Percentiles rank a stretch among this genome's conserved stretches.
Conservation (phyloP, 2,797 vertebrate genomes). For the Megaceryle alcyon region DNA sequence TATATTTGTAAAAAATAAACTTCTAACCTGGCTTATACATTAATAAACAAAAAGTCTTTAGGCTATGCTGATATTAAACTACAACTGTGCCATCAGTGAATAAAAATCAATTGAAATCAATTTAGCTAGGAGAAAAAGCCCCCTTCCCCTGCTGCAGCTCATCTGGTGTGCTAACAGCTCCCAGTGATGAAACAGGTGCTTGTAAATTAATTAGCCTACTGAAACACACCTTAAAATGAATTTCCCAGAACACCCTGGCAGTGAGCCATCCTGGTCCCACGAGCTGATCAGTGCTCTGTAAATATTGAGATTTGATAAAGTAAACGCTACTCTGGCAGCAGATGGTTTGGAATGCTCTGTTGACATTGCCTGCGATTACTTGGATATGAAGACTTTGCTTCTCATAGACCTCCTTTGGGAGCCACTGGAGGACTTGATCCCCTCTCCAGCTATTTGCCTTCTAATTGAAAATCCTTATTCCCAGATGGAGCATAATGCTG, state of each 20-base stretch:
- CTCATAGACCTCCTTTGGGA: conserved; percentile 81
- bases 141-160: conserved; percentile 77
- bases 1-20: conserved; percentile 28
- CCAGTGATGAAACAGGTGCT: conserved; percentile 88
- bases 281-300: conserved; percentile 90
- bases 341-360: conserved; percentile 88
- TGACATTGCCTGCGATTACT: conserved; percentile 81
- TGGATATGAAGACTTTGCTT: conserved; percentile 81
- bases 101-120: conserved; percentile 85
- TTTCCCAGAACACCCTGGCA: conserved; percentile 84
- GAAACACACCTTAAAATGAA: conserved; percentile 88
- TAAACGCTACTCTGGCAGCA: conserved; percentile 88
- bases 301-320: conserved; percentile 95
- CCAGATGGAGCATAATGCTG: conserved; percentile 84
- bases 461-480: conserved; percentile 93
- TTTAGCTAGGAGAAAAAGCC: conserved; percentile 80
- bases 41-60: conserved; percentile 16
- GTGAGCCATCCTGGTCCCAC: conserved; percentile 84
- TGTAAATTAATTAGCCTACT: conserved; percentile 91
- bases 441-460: conserved; percentile 88
- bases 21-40: background rate
- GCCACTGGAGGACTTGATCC: conserved; percentile 78
- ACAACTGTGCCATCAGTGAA: conserved; percentile 80
- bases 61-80: conserved; percentile 73
- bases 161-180: conserved; percentile 82